phyloP scores from a whole-genome alignment of 2,797 vertebrate species.

The Eulemur mongoz region DNA sequence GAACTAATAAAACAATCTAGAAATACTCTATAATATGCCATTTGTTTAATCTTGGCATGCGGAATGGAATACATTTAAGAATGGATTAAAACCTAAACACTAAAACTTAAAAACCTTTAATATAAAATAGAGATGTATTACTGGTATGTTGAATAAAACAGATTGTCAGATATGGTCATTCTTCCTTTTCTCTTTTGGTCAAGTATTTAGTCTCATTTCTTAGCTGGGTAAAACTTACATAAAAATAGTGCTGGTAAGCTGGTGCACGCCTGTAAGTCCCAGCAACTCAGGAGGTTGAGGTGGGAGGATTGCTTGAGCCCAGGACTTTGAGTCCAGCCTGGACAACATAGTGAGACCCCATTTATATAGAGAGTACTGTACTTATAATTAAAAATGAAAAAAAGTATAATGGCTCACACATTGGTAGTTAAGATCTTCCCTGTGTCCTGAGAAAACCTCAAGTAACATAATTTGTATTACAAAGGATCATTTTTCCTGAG shows the following conservation, averaged over 20 bases:
- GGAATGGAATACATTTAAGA: constrained; percentile 38
- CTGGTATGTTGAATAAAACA: constrained; percentile 28
- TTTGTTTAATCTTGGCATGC: constrained; percentile 44
- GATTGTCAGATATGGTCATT: not conserved
- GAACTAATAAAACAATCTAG: constrained; percentile 33
- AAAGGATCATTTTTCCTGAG: constrained; percentile 41
- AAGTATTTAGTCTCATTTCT: constrained; percentile 23
- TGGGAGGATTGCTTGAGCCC: not conserved
- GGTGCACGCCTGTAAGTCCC: not conserved
- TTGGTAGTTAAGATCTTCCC: not conserved
- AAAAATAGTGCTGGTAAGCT: not conserved
- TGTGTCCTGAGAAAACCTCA: not conserved
- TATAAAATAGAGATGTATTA: constrained; percentile 6
- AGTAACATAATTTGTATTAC: constrained; percentile 40
- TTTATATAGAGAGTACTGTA: not conserved
- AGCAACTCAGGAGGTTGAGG: not conserved
- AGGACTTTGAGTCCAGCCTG: not conserved
- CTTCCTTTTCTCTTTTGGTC: not conserved
- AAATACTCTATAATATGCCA: not conserved
- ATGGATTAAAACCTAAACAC: not conserved
- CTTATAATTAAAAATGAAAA: constrained; percentile 47
- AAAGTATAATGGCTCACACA: not conserved
- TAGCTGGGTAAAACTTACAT: not conserved
- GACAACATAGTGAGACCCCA: not conserved
- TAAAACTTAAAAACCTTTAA: constrained; percentile 17